These are phyloP conservation scores for Gymnoscopelus microlampas DNA, from an alignment of 2,797 vertebrate genomes.

Conservation along the genomic window DNA sequence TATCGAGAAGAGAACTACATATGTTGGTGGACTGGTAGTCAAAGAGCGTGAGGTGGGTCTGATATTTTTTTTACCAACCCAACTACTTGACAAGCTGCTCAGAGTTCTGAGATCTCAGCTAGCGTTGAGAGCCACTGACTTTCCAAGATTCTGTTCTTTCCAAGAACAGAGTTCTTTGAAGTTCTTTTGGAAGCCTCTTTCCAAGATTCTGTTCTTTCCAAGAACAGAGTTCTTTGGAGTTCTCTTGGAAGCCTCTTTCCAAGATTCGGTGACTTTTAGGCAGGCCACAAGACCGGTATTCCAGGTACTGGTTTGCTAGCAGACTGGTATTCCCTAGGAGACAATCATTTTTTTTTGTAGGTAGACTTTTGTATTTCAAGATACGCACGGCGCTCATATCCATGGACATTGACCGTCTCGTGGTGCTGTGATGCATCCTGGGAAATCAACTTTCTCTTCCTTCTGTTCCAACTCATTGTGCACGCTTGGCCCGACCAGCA, in stretches of 20 bases:
- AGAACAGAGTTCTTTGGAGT: no score
- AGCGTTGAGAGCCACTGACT: neutral
- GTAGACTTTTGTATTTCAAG: slow-evolving; percentile 28
- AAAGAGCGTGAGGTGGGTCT: slow-evolving; percentile 44
- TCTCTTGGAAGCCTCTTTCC: slow-evolving; percentile 11
- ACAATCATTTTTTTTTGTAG: neutral
- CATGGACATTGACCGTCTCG: neutral
- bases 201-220: slow-evolving; percentile 23
- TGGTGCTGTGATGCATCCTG: neutral
- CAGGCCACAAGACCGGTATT: slow-evolving; percentile 22
- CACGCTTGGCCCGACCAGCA: slow-evolving; percentile 16
- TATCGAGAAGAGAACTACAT: slow-evolving; percentile 56
- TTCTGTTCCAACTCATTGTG: slow-evolving; percentile 17
- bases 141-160: slow-evolving; percentile 28
- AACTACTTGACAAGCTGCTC: slow-evolving; percentile 28
- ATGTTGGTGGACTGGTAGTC: slow-evolving; percentile 59
- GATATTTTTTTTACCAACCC: slow-evolving; percentile 18
- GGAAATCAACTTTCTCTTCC: neutral
- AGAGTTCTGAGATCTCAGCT: slow-evolving; percentile 22
- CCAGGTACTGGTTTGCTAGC: slow-evolving; percentile 27
- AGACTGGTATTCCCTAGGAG: slow-evolving; percentile 5
- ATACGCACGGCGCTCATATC: slow-evolving; percentile 9
- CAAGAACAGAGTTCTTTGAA: no score
- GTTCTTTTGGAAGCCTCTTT: slow-evolving; percentile 7
- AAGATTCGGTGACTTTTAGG: slow-evolving; percentile 31